A percentile compares a stretch with the other conserved stretches of the same genome.
Evolutionary conservation across 2,113 vertebrate genomes (phyloP).

Genomic region (Candoia aspera): DNA sequence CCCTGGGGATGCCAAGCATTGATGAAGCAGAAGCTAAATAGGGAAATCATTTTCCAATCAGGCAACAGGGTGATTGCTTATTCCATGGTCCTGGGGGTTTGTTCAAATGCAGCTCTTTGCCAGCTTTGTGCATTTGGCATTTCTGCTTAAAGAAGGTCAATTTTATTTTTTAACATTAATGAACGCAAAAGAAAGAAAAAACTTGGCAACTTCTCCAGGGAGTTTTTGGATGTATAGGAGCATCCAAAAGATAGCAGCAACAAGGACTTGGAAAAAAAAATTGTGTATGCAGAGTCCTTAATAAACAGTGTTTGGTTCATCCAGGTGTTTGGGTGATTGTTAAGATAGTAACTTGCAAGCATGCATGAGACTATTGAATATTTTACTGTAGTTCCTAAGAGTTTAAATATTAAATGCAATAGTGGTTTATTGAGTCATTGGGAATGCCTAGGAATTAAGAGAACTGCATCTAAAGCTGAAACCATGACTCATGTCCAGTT

Average conservation of each 20-base stretch:
- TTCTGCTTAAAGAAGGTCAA: conserved; percentile 33
- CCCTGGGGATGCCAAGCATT: conserved; percentile 75
- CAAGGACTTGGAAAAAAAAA: neutral
- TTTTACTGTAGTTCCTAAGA: conserved; percentile 41
- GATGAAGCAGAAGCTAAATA: conserved; percentile 79
- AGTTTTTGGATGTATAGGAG: conserved; percentile 2
- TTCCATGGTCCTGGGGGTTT: conserved; percentile 52
- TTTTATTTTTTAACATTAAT: neutral
- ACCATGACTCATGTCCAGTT: conserved; percentile 24
- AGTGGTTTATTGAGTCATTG: conserved; percentile 50
- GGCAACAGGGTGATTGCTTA: conserved; percentile 68
- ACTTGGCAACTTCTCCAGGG: conserved; percentile 12
- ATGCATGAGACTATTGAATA: neutral
- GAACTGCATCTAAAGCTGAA: conserved; percentile 51
- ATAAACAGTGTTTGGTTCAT: conserved; percentile 40
- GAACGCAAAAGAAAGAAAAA: conserved; percentile 36
- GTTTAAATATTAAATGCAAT: conserved; percentile 60
- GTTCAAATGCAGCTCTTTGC: conserved; percentile 26
- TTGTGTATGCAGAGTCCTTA: conserved; percentile 18
- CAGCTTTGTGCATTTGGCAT: conserved; percentile 12
- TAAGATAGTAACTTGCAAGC: conserved; percentile 49
- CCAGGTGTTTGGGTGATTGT: conserved; percentile 54
- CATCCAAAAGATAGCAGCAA: neutral
- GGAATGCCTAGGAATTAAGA: conserved; percentile 59
- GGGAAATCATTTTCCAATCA: conserved; percentile 82